A percentile compares a stretch with the other conserved stretches of the same genome.
These are phyloP conservation scores for Metellina segmentata DNA, from an alignment of 2,888 invertebrate genomes.

Conservation along the genomic window DNA sequence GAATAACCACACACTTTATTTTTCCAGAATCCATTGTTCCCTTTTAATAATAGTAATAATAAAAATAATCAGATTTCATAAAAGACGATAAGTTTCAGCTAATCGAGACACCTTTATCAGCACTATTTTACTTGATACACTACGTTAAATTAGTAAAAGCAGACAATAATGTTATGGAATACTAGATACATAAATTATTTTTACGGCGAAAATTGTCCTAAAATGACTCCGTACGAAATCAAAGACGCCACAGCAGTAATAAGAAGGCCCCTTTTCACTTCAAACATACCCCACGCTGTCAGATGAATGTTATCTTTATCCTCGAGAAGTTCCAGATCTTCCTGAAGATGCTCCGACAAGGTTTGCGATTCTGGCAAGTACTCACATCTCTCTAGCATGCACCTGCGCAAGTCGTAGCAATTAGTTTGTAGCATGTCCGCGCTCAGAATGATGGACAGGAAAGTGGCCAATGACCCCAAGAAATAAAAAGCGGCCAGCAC, in stretches of 20 bases:
- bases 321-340: conserved; percentile 32
- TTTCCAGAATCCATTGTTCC: too few species aligned
- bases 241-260: conserved; percentile 41
- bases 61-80: too few species aligned
- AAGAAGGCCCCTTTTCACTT: conserved; percentile 29
- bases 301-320: conserved; percentile 43
- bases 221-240: conserved; percentile 53
- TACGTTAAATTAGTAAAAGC: too few species aligned
- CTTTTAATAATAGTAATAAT: too few species aligned
- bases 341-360: not conserved
- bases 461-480: not conserved
- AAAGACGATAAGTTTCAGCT: too few species aligned
- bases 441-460: not conserved
- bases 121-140: too few species aligned
- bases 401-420: conserved; percentile 3
- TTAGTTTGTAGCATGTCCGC: conserved; percentile 36
- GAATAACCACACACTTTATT: too few species aligned
- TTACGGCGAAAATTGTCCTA: not conserved
- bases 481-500: not conserved
- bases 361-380: not conserved
- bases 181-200: too few species aligned
- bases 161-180: too few species aligned
- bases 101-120: too few species aligned
- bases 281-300: conserved; percentile 54
- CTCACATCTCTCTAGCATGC: conserved; percentile 14